Conservation (phyloP, 2,797 vertebrate genomes). For the Mareca strepera region DNA sequence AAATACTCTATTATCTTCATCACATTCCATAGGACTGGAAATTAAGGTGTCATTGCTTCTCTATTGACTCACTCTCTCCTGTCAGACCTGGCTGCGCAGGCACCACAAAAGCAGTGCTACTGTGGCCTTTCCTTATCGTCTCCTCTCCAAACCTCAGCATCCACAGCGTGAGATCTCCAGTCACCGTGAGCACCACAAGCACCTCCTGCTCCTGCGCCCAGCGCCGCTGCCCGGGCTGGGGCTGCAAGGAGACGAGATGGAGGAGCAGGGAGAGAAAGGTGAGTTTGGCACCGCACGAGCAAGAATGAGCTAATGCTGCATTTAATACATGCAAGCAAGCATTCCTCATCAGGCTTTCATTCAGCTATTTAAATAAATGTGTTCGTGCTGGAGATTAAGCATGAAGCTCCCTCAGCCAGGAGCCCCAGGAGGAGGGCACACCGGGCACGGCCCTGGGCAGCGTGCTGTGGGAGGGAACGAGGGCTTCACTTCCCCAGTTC, state of each 20-base stretch:
- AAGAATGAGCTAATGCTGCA: neutral
- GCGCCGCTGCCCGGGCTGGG: neutral
- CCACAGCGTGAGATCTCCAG: neutral
- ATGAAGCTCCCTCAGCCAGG: too few species aligned
- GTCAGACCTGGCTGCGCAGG: accelerated
- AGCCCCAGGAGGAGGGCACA: too few species aligned
- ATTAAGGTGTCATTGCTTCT: neutral
- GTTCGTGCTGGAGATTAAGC: neutral
- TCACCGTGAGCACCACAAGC: neutral
- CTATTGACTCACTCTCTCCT: neutral
- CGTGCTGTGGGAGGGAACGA: neutral
- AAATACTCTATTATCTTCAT: neutral
- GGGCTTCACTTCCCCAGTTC: neutral
- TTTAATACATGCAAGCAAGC: neutral
- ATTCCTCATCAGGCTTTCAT: neutral
- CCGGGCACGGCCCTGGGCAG: too few species aligned
- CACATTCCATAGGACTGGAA: neutral
- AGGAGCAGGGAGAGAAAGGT: neutral
- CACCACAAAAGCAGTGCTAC: neutral
- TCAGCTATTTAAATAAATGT: neutral
- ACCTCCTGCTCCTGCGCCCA: neutral
- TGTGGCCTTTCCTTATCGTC: accelerated
- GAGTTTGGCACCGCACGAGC: neutral
- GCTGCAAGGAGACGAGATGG: neutral
- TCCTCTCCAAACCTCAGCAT: neutral